A percentile compares a stretch with the other conserved stretches of the same genome.
phyloP scores from a whole-genome alignment of 2,113 vertebrate genomes.

The Ptyas mucosa region DNA sequence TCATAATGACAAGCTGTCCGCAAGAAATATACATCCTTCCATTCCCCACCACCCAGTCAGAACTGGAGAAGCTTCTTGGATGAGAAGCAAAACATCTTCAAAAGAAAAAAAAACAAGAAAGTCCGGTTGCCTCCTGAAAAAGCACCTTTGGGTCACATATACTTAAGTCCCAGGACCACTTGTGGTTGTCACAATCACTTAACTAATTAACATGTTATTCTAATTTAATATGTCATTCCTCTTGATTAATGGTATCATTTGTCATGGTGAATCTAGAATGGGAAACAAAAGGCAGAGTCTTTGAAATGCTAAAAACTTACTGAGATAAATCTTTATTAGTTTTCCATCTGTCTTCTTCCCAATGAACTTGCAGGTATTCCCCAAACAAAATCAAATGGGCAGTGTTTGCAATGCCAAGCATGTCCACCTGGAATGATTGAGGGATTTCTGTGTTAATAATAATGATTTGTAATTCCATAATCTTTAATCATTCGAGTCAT shows the following conservation, averaged over 20 bases:
- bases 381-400: slow-evolving; percentile 77
- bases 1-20: too few relatives aligned
- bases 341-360: slow-evolving; percentile 71
- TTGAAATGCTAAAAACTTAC: slow-evolving; percentile 63
- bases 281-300: not conserved
- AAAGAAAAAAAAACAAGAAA: too few relatives aligned
- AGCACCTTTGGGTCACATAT: not conserved
- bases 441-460: slow-evolving; percentile 11
- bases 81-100: too few relatives aligned
- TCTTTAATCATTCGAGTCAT: not conserved
- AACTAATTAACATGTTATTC: not conserved
- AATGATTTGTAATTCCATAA: not conserved
- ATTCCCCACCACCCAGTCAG: too few relatives aligned
- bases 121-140: too few relatives aligned
- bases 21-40: too few relatives aligned
- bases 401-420: slow-evolving; percentile 81
- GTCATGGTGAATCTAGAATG: not conserved
- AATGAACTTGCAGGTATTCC: slow-evolving; percentile 64
- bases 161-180: not conserved
- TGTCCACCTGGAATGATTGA: slow-evolving; percentile 77
- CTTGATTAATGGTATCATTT: not conserved
- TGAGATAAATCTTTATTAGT: slow-evolving; percentile 55
- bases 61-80: too few relatives aligned
- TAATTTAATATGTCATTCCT: not conserved
- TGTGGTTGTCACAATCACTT: not conserved